phyloP scores from a whole-genome alignment of 2,797 vertebrate species.

The Amphiprion clarkii region DNA sequence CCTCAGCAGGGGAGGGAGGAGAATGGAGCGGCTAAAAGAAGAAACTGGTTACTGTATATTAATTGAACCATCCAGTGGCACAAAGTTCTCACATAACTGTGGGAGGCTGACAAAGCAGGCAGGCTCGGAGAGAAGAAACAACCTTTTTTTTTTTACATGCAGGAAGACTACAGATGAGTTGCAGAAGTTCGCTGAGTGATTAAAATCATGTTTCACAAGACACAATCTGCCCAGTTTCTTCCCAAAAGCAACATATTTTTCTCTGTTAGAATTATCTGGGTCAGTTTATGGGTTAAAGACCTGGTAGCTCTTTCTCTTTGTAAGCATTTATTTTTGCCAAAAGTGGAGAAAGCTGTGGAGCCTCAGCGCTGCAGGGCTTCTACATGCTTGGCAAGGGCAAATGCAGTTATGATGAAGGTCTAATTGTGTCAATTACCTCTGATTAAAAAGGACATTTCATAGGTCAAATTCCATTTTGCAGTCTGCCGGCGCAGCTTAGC shows the following conservation, averaged over 20 bases:
- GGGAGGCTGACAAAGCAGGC: slow-evolving; percentile 7
- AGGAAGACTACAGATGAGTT: slow-evolving; percentile 1
- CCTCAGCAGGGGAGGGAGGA: slow-evolving; percentile 75
- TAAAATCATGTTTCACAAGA: not conserved
- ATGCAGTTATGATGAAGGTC: slow-evolving; percentile 55
- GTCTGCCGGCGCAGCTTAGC: slow-evolving; percentile 47
- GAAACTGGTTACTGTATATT: slow-evolving; percentile 81
- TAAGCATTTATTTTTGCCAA: slow-evolving; percentile 11
- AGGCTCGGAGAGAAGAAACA: slow-evolving; percentile 4
- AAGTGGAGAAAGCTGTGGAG: not conserved
- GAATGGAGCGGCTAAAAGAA: slow-evolving; percentile 70
- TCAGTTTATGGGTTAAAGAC: slow-evolving; percentile 5
- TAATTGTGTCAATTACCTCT: slow-evolving; percentile 70
- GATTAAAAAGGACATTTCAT: slow-evolving; percentile 70
- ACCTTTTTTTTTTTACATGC: slow-evolving; percentile 16
- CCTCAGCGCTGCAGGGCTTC: slow-evolving; percentile 30
- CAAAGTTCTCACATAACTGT: slow-evolving; percentile 66
- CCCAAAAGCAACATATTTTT: not conserved
- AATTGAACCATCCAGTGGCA: slow-evolving; percentile 73
- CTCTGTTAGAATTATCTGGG: slow-evolving; percentile 3
- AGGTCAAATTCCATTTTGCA: slow-evolving; percentile 66
- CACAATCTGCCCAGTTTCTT: not conserved
- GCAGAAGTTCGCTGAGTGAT: not conserved
- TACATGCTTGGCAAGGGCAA: slow-evolving; percentile 54
- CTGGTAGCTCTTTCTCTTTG: slow-evolving; percentile 6